Percentiles rank a stretch among this genome's conserved stretches.
These are phyloP conservation scores for Octonoba sinensis DNA, from an alignment of 2,888 invertebrate genomes.

Conservation along the genomic window DNA sequence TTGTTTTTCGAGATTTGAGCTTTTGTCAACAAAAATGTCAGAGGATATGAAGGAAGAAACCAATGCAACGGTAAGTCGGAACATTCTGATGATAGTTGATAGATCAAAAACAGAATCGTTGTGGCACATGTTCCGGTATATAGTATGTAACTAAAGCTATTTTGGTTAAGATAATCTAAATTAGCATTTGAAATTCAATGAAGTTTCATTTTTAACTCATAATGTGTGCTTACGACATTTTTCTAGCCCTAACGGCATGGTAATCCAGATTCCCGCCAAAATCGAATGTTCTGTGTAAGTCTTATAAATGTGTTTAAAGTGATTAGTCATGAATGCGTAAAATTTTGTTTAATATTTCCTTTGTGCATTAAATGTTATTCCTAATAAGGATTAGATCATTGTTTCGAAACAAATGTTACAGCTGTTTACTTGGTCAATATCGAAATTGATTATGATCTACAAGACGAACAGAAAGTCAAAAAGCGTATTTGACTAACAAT, in stretches of 20 bases:
- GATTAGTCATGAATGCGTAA: not conserved
- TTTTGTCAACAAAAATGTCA: no score
- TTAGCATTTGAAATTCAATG: no score
- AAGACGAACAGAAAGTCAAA: not conserved
- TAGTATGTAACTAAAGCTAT: no score
- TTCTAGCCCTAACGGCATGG: conserved; percentile 39
- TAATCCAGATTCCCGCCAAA: conserved; percentile 40
- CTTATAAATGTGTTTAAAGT: not conserved
- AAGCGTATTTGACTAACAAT: no score
- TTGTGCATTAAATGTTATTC: no score
- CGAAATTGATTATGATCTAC: not conserved
- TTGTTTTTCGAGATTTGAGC: no score
- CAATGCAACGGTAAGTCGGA: conserved; percentile 28
- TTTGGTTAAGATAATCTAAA: no score
- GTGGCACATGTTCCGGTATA: not conserved
- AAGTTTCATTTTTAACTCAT: not conserved
- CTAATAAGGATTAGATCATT: no score
- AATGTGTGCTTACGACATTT: not conserved
- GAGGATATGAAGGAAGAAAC: conserved; percentile 35
- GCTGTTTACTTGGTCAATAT: no score
- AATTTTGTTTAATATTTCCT: no score
- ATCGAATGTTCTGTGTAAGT: conserved; percentile 7
- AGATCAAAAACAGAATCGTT: not conserved
- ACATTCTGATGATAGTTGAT: not conserved
- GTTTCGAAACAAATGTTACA: no score